Conservation (phyloP, 2,888 invertebrate genomes). For the Hemaris fuciformis region DNA sequence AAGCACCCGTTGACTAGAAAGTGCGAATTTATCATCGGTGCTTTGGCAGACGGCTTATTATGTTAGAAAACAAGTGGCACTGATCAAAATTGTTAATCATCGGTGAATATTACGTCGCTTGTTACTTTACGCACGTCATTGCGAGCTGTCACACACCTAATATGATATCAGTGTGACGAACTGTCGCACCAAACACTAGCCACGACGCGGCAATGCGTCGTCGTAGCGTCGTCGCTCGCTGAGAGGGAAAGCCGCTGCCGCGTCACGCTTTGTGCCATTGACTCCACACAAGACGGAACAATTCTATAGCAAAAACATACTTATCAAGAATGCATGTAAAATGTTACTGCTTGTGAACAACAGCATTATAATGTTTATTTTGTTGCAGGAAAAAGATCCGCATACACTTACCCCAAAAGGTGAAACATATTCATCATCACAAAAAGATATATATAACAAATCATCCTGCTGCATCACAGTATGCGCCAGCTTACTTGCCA, state of each 20-base stretch:
- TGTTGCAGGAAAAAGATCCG: slow-evolving; percentile 81
- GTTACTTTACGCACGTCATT: not conserved
- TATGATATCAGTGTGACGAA: slow-evolving; percentile 42
- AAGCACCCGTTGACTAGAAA: slow-evolving; percentile 51
- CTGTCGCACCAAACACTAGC: slow-evolving; percentile 12
- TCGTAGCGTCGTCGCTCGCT: slow-evolving; percentile 30
- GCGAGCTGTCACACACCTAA: not conserved
- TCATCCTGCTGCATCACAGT: slow-evolving; percentile 71
- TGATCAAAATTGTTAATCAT: slow-evolving; percentile 40
- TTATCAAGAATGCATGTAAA: not conserved
- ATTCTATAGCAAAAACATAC: slow-evolving; percentile 37
- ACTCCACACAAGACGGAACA: slow-evolving; percentile 64
- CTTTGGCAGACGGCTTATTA: slow-evolving; percentile 25
- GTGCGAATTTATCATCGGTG: slow-evolving; percentile 44
- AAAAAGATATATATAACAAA: slow-evolving; percentile 79
- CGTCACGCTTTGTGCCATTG: slow-evolving; percentile 67
- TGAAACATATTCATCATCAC: slow-evolving; percentile 79
- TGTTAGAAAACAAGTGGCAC: slow-evolving; percentile 38
- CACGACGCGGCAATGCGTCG: slow-evolving; percentile 33
- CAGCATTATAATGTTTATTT: slow-evolving; percentile 35
- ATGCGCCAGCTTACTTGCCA: slow-evolving; percentile 73
- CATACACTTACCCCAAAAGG: slow-evolving; percentile 80
- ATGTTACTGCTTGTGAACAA: not conserved
- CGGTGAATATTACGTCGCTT: slow-evolving; percentile 14
- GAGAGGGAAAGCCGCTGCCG: slow-evolving; percentile 70